These are phyloP conservation scores for Macrotrachela quadricornifera DNA, from an alignment of 1,140 invertebrate genomes.

Conservation along the genomic window DNA sequence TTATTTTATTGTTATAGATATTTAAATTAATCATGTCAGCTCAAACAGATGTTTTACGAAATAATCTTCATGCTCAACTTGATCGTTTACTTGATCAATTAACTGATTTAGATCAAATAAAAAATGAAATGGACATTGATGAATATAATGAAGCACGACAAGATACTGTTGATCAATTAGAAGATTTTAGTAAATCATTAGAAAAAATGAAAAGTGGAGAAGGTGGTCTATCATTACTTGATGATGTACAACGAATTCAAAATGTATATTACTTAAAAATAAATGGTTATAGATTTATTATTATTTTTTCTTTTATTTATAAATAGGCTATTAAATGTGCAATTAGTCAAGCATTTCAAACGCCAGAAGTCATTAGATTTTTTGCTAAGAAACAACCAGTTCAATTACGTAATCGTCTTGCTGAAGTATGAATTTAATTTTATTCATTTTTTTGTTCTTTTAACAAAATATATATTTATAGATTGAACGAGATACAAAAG, in stretches of 20 bases:
- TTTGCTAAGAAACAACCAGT: conserved; percentile 53
- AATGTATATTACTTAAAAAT: conserved; percentile 31
- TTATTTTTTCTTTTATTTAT: conserved; percentile 9
- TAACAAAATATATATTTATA: conserved; percentile 13
- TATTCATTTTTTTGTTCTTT: not conserved
- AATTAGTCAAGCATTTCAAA: conserved; percentile 52
- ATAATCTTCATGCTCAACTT: conserved; percentile 49
- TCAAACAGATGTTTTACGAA: conserved; percentile 37
- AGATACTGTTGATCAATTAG: conserved; percentile 51
- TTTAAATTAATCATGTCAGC: too few relatives aligned
- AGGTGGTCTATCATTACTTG: conserved; percentile 48
- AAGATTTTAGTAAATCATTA: conserved; percentile 47
- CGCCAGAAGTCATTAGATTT: conserved; percentile 50
- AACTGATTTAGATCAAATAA: conserved; percentile 46
- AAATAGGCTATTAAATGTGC: conserved; percentile 49
- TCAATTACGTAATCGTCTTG: conserved; percentile 40
- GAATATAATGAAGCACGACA: conserved; percentile 50
- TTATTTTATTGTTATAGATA: too few relatives aligned
- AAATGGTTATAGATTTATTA: not conserved
- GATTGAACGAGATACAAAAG: conserved; percentile 32
- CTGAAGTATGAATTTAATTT: conserved; percentile 19
- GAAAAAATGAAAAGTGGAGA: conserved; percentile 34
- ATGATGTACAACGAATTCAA: conserved; percentile 43
- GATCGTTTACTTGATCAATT: conserved; percentile 48
- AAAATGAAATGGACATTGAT: conserved; percentile 40